A percentile compares a stretch with the other conserved stretches of the same genome.
Conservation (phyloP, 2,888 invertebrate species). For the Eueremaeus valkanovi region DNA sequence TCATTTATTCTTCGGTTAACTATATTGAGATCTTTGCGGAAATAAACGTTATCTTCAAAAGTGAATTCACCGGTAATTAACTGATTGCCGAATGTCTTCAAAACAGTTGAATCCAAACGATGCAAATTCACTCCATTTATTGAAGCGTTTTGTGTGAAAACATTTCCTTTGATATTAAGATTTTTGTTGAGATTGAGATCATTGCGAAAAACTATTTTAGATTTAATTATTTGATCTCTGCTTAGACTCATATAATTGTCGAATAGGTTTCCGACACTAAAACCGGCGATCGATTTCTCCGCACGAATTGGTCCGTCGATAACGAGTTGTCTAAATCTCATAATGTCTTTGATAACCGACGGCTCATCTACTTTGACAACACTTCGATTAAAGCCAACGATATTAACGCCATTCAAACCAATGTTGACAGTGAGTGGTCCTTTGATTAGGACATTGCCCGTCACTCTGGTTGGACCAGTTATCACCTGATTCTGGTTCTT, state of each 20-base stretch:
- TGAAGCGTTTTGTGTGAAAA: background rate
- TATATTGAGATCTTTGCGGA: conserved; percentile 36
- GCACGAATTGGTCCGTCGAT: conserved; percentile 41
- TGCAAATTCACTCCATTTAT: conserved; percentile 40
- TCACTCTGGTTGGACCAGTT: conserved; percentile 36
- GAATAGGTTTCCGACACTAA: conserved; percentile 35
- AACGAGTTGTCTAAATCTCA: conserved; percentile 40
- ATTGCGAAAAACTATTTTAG: conserved; percentile 37
- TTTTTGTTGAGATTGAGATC: background rate
- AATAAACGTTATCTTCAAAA: conserved; percentile 41
- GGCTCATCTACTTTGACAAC: conserved; percentile 37
- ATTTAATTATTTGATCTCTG: too few species aligned
- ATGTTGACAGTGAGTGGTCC: conserved; percentile 37
- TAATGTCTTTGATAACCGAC: conserved; percentile 33
- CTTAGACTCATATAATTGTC: conserved; percentile 43
- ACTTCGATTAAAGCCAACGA: conserved; percentile 31
- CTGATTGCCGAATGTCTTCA: conserved; percentile 39
- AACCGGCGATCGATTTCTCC: conserved; percentile 39
- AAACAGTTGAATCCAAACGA: conserved; percentile 30
- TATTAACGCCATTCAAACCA: conserved; percentile 38
- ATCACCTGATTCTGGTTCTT: conserved; percentile 36
- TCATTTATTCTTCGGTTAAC: background rate
- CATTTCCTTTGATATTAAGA: conserved; percentile 39
- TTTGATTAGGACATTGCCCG: conserved; percentile 33
- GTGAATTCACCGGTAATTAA: conserved; percentile 37